A percentile compares a stretch with the other conserved stretches of the same genome.
Evolutionary conservation across 2,888 invertebrate genomes (phyloP).

Genomic region (Drosophila neonasuta): DNA sequence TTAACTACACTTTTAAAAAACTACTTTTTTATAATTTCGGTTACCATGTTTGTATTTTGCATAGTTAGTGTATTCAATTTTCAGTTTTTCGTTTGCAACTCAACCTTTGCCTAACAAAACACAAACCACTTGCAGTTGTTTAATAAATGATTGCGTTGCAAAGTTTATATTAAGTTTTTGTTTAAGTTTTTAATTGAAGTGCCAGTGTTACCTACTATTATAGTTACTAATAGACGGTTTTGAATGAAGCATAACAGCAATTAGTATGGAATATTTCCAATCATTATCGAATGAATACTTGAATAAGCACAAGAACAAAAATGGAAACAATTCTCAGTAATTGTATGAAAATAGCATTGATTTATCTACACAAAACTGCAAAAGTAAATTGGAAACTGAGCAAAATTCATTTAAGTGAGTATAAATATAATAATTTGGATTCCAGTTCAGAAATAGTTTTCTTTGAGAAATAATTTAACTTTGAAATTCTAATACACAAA

Average conservation of each 20-base stretch:
- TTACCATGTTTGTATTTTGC: background rate
- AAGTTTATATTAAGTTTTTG: slow-evolving; percentile 38
- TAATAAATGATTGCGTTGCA: slow-evolving; percentile 52
- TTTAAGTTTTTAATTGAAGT: slow-evolving; percentile 32
- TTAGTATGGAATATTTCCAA: slow-evolving; percentile 2
- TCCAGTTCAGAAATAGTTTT: too few relatives aligned
- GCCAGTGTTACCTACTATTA: slow-evolving; percentile 3
- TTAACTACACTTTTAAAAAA: too few relatives aligned
- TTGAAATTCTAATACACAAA: too few relatives aligned
- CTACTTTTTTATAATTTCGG: too few relatives aligned
- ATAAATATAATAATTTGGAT: too few relatives aligned
- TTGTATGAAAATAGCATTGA: too few relatives aligned
- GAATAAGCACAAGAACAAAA: background rate
- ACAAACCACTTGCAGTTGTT: slow-evolving; percentile 33
- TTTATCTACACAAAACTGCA: too few relatives aligned
- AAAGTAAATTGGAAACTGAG: too few relatives aligned
- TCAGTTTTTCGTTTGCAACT: background rate
- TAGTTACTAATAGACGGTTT: slow-evolving; percentile 18
- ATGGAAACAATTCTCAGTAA: background rate
- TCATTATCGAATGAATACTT: background rate
- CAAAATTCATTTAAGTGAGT: too few relatives aligned
- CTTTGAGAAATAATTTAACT: too few relatives aligned
- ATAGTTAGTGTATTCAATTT: slow-evolving; percentile 9
- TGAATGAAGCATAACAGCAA: slow-evolving; percentile 17
- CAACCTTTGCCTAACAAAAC: slow-evolving; percentile 26